A percentile compares a stretch with the other conserved stretches of the same genome.
phyloP scores from a whole-genome alignment of 2,113 vertebrate species.

The Pipra filicauda region DNA sequence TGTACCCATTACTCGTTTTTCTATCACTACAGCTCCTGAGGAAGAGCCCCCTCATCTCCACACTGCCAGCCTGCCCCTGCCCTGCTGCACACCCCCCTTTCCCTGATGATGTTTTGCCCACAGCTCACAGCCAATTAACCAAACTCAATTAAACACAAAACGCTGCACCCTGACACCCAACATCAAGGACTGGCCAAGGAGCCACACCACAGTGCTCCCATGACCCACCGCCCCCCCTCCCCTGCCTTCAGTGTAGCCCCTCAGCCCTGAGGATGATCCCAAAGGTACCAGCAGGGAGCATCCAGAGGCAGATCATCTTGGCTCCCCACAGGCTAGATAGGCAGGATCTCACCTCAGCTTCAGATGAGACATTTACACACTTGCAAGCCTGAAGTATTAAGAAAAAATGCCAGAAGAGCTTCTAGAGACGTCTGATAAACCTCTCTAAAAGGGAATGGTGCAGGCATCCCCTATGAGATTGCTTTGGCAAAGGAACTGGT shows the following conservation, averaged over 20 bases:
- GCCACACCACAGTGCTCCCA: fast-evolving
- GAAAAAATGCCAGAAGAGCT: background rate
- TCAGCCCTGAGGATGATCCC: background rate
- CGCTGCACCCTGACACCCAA: fast-evolving
- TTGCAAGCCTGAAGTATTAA: background rate
- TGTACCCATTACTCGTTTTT: background rate
- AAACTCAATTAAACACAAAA: background rate
- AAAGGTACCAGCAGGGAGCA: background rate
- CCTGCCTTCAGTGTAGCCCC: fast-evolving
- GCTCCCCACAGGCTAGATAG: fast-evolving
- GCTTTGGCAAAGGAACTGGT: background rate
- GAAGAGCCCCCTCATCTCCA: background rate
- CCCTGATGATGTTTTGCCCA: fast-evolving
- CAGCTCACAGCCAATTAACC: background rate
- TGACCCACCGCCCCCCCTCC: background rate
- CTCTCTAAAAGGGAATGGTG: background rate
- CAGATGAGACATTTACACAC: background rate
- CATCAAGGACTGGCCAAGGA: background rate
- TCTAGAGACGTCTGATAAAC: background rate
- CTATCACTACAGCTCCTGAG: background rate
- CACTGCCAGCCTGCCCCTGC: background rate
- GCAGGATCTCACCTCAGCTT: background rate
- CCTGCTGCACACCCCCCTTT: no score
- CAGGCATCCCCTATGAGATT: fast-evolving
- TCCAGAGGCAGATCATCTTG: background rate